These are phyloP conservation scores for Upupa epops DNA, from an alignment of 2,113 vertebrate species.

Conservation along the genomic window DNA sequence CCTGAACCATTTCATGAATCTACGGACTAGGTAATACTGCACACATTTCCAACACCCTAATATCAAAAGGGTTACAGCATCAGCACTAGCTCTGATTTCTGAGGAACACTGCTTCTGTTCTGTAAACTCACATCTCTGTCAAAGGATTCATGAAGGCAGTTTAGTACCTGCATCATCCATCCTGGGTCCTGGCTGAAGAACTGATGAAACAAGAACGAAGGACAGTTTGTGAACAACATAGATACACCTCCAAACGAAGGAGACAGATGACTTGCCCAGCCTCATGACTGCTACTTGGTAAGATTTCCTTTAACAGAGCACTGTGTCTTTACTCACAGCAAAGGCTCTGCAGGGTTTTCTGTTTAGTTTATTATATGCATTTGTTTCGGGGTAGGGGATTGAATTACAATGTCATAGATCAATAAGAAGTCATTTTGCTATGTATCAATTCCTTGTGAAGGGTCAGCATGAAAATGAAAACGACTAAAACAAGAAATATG, in stretches of 20 bases:
- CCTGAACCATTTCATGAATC: no score
- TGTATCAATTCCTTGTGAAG: not conserved
- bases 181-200: not conserved
- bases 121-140: not conserved
- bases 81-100: not conserved
- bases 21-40: no score
- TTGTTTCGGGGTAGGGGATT: not conserved
- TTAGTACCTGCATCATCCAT: not conserved
- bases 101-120: not conserved
- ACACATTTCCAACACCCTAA: not conserved
- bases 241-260: not conserved
- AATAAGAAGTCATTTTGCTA: not conserved
- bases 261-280: not conserved
- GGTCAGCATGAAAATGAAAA: not conserved
- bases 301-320: not conserved
- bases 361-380: not conserved
- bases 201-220: not conserved
- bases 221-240: not conserved
- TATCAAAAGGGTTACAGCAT: not conserved
- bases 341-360: not conserved
- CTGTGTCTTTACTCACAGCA: not conserved
- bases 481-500: not conserved
- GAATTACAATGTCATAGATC: not conserved
- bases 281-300: not conserved
- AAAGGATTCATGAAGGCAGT: not conserved